Conservation (phyloP, 2,797 vertebrate species). For the Tenualosa ilisha region DNA sequence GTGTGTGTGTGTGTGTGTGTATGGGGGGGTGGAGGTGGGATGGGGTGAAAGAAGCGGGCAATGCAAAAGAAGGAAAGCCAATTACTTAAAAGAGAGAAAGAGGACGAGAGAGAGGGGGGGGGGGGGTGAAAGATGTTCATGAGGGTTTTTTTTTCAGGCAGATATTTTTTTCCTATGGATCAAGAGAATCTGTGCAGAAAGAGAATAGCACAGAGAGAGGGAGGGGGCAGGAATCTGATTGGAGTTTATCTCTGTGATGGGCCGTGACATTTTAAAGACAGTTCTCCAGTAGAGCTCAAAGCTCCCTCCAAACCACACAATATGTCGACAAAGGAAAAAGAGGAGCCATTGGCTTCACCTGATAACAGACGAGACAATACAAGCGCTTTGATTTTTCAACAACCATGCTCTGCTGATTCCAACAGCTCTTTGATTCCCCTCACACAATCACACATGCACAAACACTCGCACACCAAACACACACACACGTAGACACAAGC, state of each 20-base stretch:
- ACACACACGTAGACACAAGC: neutral
- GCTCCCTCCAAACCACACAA: neutral
- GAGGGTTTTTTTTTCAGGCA: neutral
- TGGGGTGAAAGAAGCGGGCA: no score
- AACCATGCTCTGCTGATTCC: slow-evolving; percentile 27
- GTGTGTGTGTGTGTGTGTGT: no score
- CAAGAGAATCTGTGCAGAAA: neutral
- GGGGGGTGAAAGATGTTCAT: neutral
- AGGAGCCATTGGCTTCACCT: slow-evolving; percentile 37
- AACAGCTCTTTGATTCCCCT: slow-evolving; percentile 40
- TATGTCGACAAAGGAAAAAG: slow-evolving; percentile 13
- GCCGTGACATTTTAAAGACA: slow-evolving; percentile 3
- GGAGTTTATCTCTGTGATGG: slow-evolving; percentile 22
- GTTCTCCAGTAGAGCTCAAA: neutral
- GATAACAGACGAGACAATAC: slow-evolving; percentile 44
- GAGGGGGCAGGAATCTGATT: neutral
- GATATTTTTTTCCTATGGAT: neutral
- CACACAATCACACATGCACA: neutral
- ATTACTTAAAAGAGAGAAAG: neutral
- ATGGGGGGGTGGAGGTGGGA: no score
- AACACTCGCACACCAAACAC: neutral
- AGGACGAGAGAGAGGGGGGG: neutral
- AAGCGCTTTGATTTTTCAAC: slow-evolving; percentile 37
- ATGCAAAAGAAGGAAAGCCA: no score
- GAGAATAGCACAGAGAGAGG: neutral